Evolutionary conservation across 2,888 invertebrate genomes (phyloP).

Genomic region (Stratiomys singularior): DNA sequence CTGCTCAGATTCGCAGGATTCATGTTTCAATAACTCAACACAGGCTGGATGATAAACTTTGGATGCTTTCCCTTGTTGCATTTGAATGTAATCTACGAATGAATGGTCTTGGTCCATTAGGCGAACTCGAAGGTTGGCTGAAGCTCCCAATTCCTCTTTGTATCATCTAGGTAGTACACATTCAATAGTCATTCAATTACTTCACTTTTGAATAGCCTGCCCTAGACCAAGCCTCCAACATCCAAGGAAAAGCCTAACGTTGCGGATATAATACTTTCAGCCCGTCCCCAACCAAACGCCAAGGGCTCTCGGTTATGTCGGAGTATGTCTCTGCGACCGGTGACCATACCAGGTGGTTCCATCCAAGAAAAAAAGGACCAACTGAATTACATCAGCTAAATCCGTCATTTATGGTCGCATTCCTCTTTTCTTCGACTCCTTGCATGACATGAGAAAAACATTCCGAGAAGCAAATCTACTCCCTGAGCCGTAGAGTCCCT

Average conservation of each 20-base stretch:
- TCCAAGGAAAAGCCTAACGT: not conserved
- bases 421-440: not conserved
- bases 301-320: not conserved
- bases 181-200: too few relatives aligned
- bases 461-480: too few relatives aligned
- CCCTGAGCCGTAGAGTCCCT: too few relatives aligned
- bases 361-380: slow-evolving; percentile 5
- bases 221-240: too few relatives aligned
- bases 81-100: not conserved
- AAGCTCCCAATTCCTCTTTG: too few relatives aligned
- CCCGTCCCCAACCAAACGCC: not conserved
- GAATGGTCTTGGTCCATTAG: too few relatives aligned
- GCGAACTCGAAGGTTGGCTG: too few relatives aligned
- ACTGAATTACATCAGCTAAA: slow-evolving; percentile 49
- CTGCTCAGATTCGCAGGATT: too few relatives aligned
- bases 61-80: not conserved
- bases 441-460: not conserved
- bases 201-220: not conserved
- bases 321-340: not conserved
- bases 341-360: not conserved
- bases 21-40: too few relatives aligned
- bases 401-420: slow-evolving; percentile 49
- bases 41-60: not conserved
- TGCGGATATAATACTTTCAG: not conserved
- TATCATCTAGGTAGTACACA: too few relatives aligned